These are phyloP conservation scores for Drosophila cardini DNA, from an alignment of 1,140 invertebrate species.

Conservation along the genomic window DNA sequence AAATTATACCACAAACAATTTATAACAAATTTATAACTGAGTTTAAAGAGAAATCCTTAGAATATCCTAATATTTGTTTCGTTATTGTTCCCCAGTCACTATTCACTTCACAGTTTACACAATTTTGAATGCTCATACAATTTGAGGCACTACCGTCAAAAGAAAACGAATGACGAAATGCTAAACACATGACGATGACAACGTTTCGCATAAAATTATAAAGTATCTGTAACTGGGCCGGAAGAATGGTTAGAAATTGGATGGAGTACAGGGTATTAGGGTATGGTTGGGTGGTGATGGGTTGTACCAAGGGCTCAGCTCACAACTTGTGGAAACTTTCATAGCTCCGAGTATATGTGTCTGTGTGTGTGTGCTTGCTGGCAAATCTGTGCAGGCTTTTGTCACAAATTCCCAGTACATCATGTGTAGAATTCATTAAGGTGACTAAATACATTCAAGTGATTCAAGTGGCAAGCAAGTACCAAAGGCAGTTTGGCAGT, in stretches of 20 bases:
- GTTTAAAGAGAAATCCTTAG: neutral
- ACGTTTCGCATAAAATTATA: slow-evolving; percentile 77
- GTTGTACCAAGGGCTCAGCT: slow-evolving; percentile 3
- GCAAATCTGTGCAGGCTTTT: slow-evolving; percentile 80
- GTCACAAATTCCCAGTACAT: slow-evolving; percentile 77
- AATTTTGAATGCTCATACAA: slow-evolving; percentile 15
- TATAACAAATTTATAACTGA: no score
- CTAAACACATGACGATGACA: slow-evolving; percentile 60
- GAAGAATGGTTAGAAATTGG: slow-evolving; percentile 16
- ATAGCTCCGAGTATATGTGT: slow-evolving; percentile 23
- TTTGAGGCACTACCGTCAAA: slow-evolving; percentile 21
- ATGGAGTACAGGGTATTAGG: neutral
- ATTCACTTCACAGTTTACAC: slow-evolving; percentile 25
- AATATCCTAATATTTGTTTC: neutral
- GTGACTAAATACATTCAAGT: slow-evolving; percentile 77
- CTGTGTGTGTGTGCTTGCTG: slow-evolving; percentile 63
- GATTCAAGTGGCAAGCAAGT: slow-evolving; percentile 18
- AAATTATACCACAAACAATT: no score
- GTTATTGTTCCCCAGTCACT: slow-evolving; percentile 6
- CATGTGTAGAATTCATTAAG: slow-evolving; percentile 84
- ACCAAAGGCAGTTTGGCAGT: slow-evolving; percentile 63
- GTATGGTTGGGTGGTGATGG: slow-evolving; percentile 14
- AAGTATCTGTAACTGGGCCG: slow-evolving; percentile 55
- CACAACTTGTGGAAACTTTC: slow-evolving; percentile 67
- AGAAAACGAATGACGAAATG: slow-evolving; percentile 44